These are phyloP conservation scores for Crenichthys baileyi DNA, from an alignment of 2,797 vertebrate genomes.

Conservation along the genomic window DNA sequence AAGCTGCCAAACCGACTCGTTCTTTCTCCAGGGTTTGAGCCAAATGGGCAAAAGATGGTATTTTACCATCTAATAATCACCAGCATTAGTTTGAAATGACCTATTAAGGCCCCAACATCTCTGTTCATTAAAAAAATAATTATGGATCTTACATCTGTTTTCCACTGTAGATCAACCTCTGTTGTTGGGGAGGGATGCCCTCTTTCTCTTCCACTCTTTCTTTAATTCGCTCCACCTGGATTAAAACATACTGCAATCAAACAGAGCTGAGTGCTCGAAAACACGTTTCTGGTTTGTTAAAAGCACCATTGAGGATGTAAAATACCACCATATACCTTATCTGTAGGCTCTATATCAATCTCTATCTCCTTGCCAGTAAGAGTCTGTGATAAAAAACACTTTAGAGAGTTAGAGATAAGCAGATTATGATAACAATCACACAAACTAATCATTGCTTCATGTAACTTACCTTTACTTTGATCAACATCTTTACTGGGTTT, in stretches of 20 bases:
- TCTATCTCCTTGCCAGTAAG: slow-evolving; percentile 95
- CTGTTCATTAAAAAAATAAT: not conserved
- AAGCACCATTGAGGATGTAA: not conserved
- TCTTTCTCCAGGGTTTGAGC: too few species aligned
- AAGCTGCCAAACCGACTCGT: too few species aligned
- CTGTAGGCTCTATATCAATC: slow-evolving; percentile 94
- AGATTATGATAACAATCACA: not conserved
- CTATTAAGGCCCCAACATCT: too few species aligned
- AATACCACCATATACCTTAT: slow-evolving; percentile 81
- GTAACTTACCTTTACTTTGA: slow-evolving; percentile 85
- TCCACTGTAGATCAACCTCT: slow-evolving; percentile 94
- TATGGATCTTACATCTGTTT: slow-evolving; percentile 88
- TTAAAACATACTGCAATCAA: not conserved
- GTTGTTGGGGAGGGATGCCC: slow-evolving; percentile 93
- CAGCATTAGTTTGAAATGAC: too few species aligned
- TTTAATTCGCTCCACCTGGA: slow-evolving; percentile 93
- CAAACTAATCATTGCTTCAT: slow-evolving; percentile 7
- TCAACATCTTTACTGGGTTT: slow-evolving; percentile 75
- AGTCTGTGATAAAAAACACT: slow-evolving; percentile 75
- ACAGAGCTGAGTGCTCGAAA: not conserved
- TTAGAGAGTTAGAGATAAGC: not conserved
- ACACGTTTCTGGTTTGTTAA: not conserved
- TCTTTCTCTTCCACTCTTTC: slow-evolving; percentile 95
- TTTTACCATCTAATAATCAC: too few species aligned
- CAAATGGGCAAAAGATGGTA: too few species aligned